Percentiles rank a stretch among this genome's conserved stretches.
Evolutionary conservation across 2,113 vertebrate genomes (phyloP).

Genomic region (Jaculus jaculus): DNA sequence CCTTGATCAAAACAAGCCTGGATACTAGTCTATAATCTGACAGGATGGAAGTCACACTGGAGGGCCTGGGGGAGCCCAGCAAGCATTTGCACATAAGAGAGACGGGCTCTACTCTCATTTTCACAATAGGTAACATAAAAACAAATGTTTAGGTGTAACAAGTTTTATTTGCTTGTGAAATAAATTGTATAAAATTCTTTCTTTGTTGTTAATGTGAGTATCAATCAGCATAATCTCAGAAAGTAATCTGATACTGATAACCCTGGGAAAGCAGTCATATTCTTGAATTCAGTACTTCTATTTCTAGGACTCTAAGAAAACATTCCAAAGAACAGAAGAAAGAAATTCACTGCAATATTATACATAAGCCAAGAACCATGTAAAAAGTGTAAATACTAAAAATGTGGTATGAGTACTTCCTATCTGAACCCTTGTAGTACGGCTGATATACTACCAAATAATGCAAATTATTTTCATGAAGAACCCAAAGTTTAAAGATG

Average conservation of each 20-base stretch:
- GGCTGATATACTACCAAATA: not conserved
- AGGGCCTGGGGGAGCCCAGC: accelerated
- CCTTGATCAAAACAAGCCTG: not conserved
- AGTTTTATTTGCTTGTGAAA: not conserved
- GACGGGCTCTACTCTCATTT: not conserved
- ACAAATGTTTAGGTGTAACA: not conserved
- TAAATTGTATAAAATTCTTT: not conserved
- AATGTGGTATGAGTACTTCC: accelerated
- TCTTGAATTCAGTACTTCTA: not conserved
- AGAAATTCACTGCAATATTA: too few species aligned
- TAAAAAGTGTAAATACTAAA: not conserved
- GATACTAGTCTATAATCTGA: not conserved
- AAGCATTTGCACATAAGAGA: not conserved
- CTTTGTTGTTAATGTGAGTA: not conserved
- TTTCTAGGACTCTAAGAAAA: not conserved
- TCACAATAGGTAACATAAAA: not conserved
- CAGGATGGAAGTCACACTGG: accelerated
- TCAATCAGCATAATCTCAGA: not conserved
- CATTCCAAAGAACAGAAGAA: not conserved
- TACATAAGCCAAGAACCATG: not conserved
- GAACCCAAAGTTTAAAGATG: not conserved
- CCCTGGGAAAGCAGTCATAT: not conserved
- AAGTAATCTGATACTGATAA: not conserved
- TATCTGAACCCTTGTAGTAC: not conserved
- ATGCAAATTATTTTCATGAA: not conserved